Percentiles rank a stretch among this genome's conserved stretches.
These are phyloP conservation scores for Oncopodura yosiiana DNA, from an alignment of 1,140 invertebrate genomes.

Conservation along the genomic window DNA sequence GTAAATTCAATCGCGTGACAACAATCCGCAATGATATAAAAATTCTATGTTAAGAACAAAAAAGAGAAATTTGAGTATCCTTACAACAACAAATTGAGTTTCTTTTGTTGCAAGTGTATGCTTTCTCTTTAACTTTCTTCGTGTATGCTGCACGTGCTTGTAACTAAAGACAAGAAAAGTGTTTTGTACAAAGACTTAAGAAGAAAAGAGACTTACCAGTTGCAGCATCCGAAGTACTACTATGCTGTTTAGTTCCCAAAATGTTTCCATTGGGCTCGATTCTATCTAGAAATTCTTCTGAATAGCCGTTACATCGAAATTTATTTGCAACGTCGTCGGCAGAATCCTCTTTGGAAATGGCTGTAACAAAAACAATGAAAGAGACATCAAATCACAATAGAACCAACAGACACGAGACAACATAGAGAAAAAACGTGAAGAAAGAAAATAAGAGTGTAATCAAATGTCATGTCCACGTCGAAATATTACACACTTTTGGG, in stretches of 20 bases:
- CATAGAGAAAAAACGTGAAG: not conserved
- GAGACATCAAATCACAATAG: not conserved
- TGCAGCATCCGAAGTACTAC: slow-evolving; percentile 32
- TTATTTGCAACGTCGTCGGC: slow-evolving; percentile 54
- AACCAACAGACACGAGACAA: not conserved
- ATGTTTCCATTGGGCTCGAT: slow-evolving; percentile 79
- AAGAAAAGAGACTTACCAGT: slow-evolving; percentile 36
- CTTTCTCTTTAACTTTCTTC: slow-evolving; percentile 6
- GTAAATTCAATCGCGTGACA: too few relatives aligned
- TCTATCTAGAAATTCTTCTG: slow-evolving; percentile 78
- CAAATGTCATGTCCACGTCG: too few relatives aligned
- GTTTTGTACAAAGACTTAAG: not conserved
- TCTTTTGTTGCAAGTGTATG: not conserved
- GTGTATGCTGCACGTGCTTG: not conserved
- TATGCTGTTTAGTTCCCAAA: slow-evolving; percentile 40
- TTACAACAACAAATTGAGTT: slow-evolving; percentile 20
- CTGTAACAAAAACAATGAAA: slow-evolving; percentile 45
- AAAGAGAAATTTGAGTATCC: slow-evolving; percentile 17
- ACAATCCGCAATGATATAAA: not conserved
- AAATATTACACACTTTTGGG: too few relatives aligned
- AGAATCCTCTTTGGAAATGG: slow-evolving; percentile 67
- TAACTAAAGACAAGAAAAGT: not conserved
- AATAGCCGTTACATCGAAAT: slow-evolving; percentile 77
- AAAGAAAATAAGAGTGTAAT: not conserved
- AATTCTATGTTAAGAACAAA: slow-evolving; percentile 11